phyloP scores from a whole-genome alignment of 92 coral and sea anemone genomes.

The Meandrina meandrites region DNA sequence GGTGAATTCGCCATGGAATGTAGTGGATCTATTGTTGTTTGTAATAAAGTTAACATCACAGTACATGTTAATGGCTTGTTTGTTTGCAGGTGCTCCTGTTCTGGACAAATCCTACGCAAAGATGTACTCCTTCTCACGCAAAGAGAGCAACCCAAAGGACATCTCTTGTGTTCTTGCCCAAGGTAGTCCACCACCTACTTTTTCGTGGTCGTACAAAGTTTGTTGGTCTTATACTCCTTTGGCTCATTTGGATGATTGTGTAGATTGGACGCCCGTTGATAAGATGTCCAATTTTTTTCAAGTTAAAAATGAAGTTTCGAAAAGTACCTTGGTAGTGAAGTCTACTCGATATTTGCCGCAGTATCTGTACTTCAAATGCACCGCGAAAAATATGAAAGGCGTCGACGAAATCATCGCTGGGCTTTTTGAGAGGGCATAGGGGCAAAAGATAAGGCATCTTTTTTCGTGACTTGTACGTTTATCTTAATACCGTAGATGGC shows the following conservation, averaged over 20 bases:
- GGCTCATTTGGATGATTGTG: no score
- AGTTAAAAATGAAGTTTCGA: background rate
- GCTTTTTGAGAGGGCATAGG: background rate
- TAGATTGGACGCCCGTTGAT: background rate
- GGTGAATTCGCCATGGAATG: no score
- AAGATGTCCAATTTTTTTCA: background rate
- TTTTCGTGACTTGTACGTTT: background rate
- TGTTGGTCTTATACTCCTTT: no score
- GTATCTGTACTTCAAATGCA: background rate
- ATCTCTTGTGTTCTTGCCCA: constrained; percentile 10
- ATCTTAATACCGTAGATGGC: background rate
- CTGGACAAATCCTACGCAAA: background rate
- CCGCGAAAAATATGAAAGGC: background rate
- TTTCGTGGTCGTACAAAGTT: background rate
- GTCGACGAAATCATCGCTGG: background rate
- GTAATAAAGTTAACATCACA: no score
- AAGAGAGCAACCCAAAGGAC: no score
- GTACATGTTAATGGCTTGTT: background rate
- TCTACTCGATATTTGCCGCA: background rate
- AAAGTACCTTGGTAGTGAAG: background rate
- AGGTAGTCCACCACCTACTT: constrained; percentile 4
- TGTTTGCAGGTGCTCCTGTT: constrained; percentile 6
- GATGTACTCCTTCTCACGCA: background rate
- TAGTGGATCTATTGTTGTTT: no score
- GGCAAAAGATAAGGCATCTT: background rate